Evolutionary conservation across 2,113 vertebrate species (phyloP).

Genomic region (Chaetura pelagica): DNA sequence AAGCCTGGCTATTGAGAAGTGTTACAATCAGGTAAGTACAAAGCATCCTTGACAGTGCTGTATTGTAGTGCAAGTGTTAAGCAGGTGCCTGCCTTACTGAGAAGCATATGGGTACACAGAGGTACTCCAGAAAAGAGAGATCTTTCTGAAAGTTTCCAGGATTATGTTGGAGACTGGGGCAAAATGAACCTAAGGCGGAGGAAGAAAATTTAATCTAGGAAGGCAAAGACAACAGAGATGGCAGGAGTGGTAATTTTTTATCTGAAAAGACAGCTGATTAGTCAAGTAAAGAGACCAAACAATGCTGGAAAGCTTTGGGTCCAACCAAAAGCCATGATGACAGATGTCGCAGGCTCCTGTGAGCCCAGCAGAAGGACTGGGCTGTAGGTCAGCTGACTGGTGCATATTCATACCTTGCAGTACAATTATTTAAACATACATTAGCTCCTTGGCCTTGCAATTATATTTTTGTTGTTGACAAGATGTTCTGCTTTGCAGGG

Average conservation of each 20-base stretch:
- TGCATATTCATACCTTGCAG: background rate
- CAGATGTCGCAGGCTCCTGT: background rate
- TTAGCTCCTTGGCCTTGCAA: constrained; percentile 18
- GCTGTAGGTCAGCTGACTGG: background rate
- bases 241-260: background rate
- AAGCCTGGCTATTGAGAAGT: background rate
- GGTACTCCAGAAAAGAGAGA: background rate
- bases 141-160: background rate
- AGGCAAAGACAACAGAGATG: background rate
- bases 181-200: background rate
- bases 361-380: background rate
- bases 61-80: background rate
- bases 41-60: background rate
- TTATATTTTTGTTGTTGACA: constrained; percentile 30
- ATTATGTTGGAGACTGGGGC: background rate
- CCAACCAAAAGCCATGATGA: background rate
- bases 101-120: background rate
- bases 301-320: background rate
- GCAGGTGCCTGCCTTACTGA: background rate
- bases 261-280: background rate
- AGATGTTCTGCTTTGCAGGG: constrained; percentile 7
- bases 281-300: background rate
- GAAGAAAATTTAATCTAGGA: background rate
- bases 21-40: background rate
- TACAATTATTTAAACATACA: background rate